Evolutionary conservation across 1,140 invertebrate species (phyloP), one percentile per base, ranked within the genome.

Genomic region (Drosophila lini): DNA sequence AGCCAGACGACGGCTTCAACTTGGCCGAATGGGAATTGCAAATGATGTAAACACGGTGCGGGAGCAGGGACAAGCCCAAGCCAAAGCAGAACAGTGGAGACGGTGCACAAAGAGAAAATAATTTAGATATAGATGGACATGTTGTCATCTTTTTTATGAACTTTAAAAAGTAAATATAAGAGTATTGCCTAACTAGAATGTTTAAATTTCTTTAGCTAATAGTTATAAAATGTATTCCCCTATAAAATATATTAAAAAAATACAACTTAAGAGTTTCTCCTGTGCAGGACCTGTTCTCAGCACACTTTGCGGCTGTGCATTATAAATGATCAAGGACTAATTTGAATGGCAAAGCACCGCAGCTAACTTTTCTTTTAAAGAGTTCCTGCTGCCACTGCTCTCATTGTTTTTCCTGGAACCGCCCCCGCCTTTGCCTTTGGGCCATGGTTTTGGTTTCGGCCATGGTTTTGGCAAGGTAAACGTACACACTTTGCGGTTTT

Each of bases 1-100:
- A 32, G 71, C 70, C 71, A 67, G 64, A 78, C 74, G 64, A 78
- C 65, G 34, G 32, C 65, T 57, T 63, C 31, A 55, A 64, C 65
- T 78, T 59, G 59, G 55, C 73, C 55, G 28, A 80, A 42, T 79
- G 68, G 55, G 57, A 80, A 74, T 74, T 79, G 61, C 62, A 80
- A 80, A 80, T 74, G 69, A 65, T 57, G 55, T 73, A 79, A 79
- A 79, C 69, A 71, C 68, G 64, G 47, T 36, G 31, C 28, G 59
- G 64, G 34, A n/a, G 19, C 44, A 19, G 31, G 44, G 25, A 22
- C 22, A 47, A 64, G 38, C 19, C 25, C 7, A 10, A 36, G 25
- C 31, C 25, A 38, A 10, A 25, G 16, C 10, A 40, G 11, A 19
- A 57, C 4, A 19, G 9, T 68, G 25, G 15, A 45, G 45, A 28